Base-by-base conservation (phyloP, 2,888 invertebrate genomes). In the Stratiomys singularior region DNA sequence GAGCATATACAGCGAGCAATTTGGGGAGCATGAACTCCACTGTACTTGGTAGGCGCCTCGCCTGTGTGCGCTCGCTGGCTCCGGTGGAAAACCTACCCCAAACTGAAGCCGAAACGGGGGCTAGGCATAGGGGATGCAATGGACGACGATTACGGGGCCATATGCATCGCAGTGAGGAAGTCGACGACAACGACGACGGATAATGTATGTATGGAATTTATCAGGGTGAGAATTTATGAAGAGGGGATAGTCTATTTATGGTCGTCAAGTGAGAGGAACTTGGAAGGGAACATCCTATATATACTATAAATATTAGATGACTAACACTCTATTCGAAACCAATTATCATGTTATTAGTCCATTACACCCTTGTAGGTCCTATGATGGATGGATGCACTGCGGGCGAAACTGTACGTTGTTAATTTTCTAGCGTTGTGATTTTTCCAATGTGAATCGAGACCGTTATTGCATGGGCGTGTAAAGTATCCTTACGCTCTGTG, bases 301-400 rank as follows among this genome's bases (percentile, higher is more conserved):
- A 64, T 25, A 64, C 64, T 64, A 64, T 64, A 64, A 64, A 64
- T 64, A 64, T 64, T 64, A 64, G 64, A 64, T 64, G 64, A 64
- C 64, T 64, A 64, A 64, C 64, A 64, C 64, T 64, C 64, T 64
- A 64, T 64, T 28, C 30, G 30, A 30, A 64, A 64, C 23, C 64
- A 64, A 64, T 64, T 64, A 64, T 30, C 28, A 64, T 64, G 64
- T 64, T 64, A 64, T 23, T 60, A 30, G 30, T 64, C n/a, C 64
- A 30, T 64, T 64, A 60, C 58, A 60, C 58, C 58, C 23, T 60
- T 60, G 25, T 25, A 60, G 58, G 11, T 9, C 64, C 25, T 60
- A 60, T 60, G 60, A 60, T 18, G 18, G 60, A 60, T 18, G 18
- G 52, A 52, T 52, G 52, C 52, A 52, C 52, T 18, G 52, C 52